phyloP scores from a whole-genome alignment of 2,797 vertebrate genomes.

The Labroides dimidiatus region DNA sequence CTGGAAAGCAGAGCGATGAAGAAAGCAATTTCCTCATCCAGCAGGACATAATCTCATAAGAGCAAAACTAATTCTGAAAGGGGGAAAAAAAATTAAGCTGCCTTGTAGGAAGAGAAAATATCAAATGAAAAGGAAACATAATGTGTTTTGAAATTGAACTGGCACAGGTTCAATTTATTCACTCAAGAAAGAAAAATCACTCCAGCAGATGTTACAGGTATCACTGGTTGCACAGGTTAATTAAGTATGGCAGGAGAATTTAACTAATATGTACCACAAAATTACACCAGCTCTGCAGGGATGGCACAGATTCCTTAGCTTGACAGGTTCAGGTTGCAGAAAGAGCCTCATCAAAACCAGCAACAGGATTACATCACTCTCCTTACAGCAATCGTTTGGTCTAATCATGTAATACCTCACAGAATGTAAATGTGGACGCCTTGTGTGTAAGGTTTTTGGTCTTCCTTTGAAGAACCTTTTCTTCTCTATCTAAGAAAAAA shows the following conservation, averaged over 20 bases:
- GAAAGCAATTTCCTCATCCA: slow-evolving; percentile 21
- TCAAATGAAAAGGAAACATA: neutral
- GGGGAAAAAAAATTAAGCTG: slow-evolving; percentile 5
- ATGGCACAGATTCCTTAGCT: neutral
- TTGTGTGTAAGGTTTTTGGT: no score
- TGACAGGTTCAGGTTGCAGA: no score
- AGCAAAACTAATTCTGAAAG: slow-evolving; percentile 8
- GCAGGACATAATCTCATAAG: slow-evolving; percentile 15
- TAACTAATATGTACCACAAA: neutral
- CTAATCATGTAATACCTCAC: no score
- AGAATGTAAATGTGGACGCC: no score
- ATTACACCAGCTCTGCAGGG: neutral
- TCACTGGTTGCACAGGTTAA: neutral
- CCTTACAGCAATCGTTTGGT: no score
- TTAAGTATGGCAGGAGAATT: neutral
- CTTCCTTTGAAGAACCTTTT: no score
- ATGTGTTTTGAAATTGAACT: slow-evolving; percentile 18
- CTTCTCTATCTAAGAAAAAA: no score
- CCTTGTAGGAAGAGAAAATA: slow-evolving; percentile 1
- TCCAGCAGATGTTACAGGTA: slow-evolving; percentile 17
- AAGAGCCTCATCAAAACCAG: no score
- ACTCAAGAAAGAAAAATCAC: slow-evolving; percentile 1
- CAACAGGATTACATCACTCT: no score
- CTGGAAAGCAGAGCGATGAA: neutral
- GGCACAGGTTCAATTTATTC: slow-evolving; percentile 10